Evolutionary conservation across 2,797 vertebrate species (phyloP), one percentile per base, ranked within the genome.

Genomic region (Anguilla pacifica): DNA sequence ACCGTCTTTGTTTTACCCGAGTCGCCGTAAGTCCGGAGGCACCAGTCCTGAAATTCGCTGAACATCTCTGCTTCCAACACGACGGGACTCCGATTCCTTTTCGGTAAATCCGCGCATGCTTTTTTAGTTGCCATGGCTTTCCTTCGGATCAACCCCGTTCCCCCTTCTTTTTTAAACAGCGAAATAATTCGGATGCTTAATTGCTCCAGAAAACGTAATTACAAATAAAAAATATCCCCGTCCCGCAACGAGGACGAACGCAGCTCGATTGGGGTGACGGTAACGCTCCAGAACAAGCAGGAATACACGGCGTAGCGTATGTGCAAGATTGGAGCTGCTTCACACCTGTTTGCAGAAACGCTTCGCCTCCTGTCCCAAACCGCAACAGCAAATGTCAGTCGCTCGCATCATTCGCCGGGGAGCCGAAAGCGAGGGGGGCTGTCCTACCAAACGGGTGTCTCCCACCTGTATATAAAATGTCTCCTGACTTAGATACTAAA

Each of bases 1-100:
- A 99, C 98, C 87, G 98, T 99, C 97, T 99, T 99, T 96, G 98
- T 99, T 95, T 99, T 98, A 88, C 98, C 98, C 90, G 98, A 98
- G 96, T 99, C 98, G 89, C 98, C 98, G 92, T 99, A 99, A 95
- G 98, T 98, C 96, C 98, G 97, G 93, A 99, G 96, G 94, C 98
- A 98, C 98, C 98, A 99, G 96, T 98, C 97, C 96, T 98, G 98
- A 97, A 99, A 98, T 97, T 98, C 97, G 93, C 96, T 96, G 95
- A 97, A 98, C 97, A 99, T 98, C 96, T 98, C 98, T 92, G 97
- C 97, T 94, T 98, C 98, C 94, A 97, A 94, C 95, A 97, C 97
- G 90, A 96, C 95, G 90, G 96, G 96, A 95, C 96, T 96, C 92
- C 96, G 94, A 94, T 95, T 96, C 93, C 95, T 94, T 93, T 96